Evolutionary conservation across 2,888 invertebrate genomes (phyloP).

Genomic region (Oithona nana): DNA sequence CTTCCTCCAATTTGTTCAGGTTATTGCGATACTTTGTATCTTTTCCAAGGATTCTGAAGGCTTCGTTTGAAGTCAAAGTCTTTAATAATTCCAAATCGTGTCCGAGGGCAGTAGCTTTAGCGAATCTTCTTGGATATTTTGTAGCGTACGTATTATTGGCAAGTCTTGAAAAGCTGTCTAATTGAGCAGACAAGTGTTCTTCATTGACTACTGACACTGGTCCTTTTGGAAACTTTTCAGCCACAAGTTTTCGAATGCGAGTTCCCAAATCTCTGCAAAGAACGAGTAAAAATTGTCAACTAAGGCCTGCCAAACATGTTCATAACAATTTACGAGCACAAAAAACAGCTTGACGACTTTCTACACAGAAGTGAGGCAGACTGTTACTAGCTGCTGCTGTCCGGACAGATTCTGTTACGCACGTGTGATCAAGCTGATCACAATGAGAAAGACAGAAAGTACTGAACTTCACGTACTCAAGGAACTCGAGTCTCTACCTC

Average conservation of each 20-base stretch:
- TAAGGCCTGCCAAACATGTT: background rate
- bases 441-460: too few relatives aligned
- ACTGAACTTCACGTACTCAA: too few relatives aligned
- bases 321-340: background rate
- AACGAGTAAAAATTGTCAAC: too few relatives aligned
- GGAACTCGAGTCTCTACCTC: too few relatives aligned
- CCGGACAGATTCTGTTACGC: too few relatives aligned
- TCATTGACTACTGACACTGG: background rate
- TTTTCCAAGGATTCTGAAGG: background rate
- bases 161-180: background rate
- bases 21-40: background rate
- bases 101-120: background rate
- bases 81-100: background rate
- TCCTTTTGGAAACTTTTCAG: background rate
- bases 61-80: background rate
- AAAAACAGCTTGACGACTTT: background rate
- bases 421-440: too few relatives aligned
- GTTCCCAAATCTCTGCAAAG: background rate
- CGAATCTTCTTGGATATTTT: background rate
- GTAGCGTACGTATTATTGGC: background rate
- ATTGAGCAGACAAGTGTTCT: background rate
- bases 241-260: background rate
- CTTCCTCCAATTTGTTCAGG: too few relatives aligned
- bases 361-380: too few relatives aligned
- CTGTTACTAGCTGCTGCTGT: too few relatives aligned